Evolutionary conservation across 1,140 invertebrate species (phyloP), one percentile per base, ranked within the genome.

Genomic region (Drosophila malerkotliana): DNA sequence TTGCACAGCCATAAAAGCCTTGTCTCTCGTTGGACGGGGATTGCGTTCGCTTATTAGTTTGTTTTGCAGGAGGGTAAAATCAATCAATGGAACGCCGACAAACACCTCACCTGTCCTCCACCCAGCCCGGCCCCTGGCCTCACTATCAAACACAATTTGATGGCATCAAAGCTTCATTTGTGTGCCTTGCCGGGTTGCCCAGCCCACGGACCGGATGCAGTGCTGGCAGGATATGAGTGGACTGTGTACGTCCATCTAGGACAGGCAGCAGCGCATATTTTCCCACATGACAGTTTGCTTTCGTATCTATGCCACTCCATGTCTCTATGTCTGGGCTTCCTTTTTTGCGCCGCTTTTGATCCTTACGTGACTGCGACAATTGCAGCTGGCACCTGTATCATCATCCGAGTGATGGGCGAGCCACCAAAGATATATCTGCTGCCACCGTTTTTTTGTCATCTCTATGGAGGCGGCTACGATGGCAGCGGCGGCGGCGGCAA

Each of bases 11-110:
- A 72, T 76, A 82, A 67, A 72, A 67, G 54, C 58, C 32, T 45
- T 75, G 47, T 58, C 55, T 49, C 41, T 45, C 48, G 37, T 24
- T 39, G 52, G 26, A 10, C 52, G 58, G 52, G 34, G 26, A 34
- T 74, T 48, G 51, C 47, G 67, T 66, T 79, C 51, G 64, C 79
- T 88, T 88, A 88, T 88, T 88, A 88, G 83, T 88, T 88, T 88
- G 79, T 79, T 90, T 74, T 82, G 74, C 55, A 77, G 66, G 48
- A 62, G 67, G 79, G 55, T 58, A 61, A 72, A 88, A 88, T 82
- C 82, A 87, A 87, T 87, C 83, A 83, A 51, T 60, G 67, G 39
- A 57, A 69, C 66, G 51, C 69, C 62, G 69, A 53, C 63, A 61
- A 72, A 68, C 79, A 62, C 44, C 72, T 68, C 72, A 39, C 52